Conservation (phyloP, 2,797 vertebrate species). For the Periophthalmus magnuspinnatus region DNA sequence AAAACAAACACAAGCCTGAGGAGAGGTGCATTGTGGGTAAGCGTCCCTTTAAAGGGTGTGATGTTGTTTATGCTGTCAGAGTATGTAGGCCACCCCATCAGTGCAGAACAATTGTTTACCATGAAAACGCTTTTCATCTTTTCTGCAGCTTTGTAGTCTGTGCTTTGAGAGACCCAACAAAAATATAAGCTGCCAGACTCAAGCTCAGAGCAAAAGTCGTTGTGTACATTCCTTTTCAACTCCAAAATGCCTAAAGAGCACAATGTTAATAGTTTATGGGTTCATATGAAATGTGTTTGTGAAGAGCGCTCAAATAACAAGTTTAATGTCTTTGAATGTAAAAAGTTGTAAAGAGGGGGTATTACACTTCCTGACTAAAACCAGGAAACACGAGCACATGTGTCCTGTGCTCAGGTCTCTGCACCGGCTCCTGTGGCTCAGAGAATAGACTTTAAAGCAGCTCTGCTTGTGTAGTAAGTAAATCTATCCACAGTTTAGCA, state of each 20-base stretch:
- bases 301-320: not conserved
- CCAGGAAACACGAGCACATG: too few species aligned
- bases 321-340: not conserved
- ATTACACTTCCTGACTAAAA: too few species aligned
- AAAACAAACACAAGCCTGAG: not conserved
- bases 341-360: not conserved
- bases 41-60: not conserved
- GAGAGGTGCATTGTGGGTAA: not conserved
- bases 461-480: too few species aligned
- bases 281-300: not conserved
- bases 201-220: not conserved
- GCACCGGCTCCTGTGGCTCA: too few species aligned
- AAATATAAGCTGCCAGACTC: not conserved
- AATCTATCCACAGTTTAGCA: too few species aligned
- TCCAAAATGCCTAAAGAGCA: conserved; percentile 3
- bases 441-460: too few species aligned
- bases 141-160: conserved; percentile 7
- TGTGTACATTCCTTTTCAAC: not conserved
- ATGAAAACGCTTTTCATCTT: conserved; percentile 5
- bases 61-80: conserved; percentile 4
- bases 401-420: too few species aligned
- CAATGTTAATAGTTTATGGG: conserved; percentile 1
- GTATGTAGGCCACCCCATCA: conserved; percentile 6
- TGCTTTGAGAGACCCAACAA: not conserved
- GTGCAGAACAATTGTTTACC: not conserved